Evolutionary conservation across 2,797 vertebrate genomes (phyloP), one percentile per base, ranked within the genome.

Genomic region (Semaprochilodus insignis): DNA sequence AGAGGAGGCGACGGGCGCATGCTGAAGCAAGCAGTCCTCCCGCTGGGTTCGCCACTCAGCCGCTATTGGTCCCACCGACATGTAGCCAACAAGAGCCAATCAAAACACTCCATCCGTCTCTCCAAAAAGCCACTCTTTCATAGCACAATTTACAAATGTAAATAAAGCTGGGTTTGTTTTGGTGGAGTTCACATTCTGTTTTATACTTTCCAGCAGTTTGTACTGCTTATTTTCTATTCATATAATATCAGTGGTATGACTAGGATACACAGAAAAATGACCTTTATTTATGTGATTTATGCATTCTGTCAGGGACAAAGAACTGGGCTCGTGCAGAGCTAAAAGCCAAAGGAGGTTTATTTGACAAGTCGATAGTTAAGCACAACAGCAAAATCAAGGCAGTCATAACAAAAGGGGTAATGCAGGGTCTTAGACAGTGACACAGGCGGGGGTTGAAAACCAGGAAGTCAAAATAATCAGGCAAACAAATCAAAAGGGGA

Each of bases 11-110:
- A 82, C 82, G 76, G 74, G 77, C 79, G 71, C 25, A 54, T 69
- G 86, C 81, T 77, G 75, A 82, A 83, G 72, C 82, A 78, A 77
- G 84, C 82, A 81, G 83, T 86, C 78, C 83, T 84, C 85, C 88
- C 21, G 87, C 90, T 91, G 89, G 52, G 87, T 87, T 89, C 74
- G 81, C 87, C 88, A 86, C 85, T 88, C 88, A 85, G 77, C 84
- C 74, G 59, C 83, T 88, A 89, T 87, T 86, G 87, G 85, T 86
- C 81, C 77, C 85, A 88, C 90, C 86, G 86, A 89, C 88, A 90
- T 83, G 59, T 85, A 89, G 90, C 91, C 91, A 92, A 92, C 84
- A 84, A 88, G 85, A 91, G 91, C 92, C 92, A 89, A 91, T 86
- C 88, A 87, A 78, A 90, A 88, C 91, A 90, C 85, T 85, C 16